phyloP scores from a whole-genome alignment of 2,113 vertebrate species.

The Onychorhynchus coronatus region DNA sequence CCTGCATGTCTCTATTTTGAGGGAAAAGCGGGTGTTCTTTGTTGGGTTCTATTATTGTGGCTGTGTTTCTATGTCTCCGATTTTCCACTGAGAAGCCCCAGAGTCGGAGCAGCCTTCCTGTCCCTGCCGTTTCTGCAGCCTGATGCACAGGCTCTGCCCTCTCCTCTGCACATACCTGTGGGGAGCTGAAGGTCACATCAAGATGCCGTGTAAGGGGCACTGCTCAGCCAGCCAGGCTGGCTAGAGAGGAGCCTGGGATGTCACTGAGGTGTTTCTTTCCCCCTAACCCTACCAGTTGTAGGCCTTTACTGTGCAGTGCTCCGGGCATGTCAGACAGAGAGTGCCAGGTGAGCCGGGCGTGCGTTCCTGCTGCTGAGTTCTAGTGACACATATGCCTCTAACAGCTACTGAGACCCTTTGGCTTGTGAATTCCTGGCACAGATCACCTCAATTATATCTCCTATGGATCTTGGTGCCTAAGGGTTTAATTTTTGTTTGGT shows the following conservation, averaged over 20 bases:
- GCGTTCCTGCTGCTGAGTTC: background rate
- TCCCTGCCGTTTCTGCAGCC: background rate
- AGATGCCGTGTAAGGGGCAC: rapidly evolving
- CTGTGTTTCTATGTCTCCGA: background rate
- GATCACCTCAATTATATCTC: background rate
- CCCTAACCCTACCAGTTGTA: too few relatives aligned
- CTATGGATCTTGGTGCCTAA: background rate
- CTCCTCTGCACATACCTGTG: background rate
- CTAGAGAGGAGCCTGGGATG: background rate
- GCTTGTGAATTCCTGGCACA: background rate
- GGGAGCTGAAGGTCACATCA: background rate
- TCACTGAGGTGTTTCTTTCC: background rate
- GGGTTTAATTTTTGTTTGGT: background rate
- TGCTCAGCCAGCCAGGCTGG: background rate
- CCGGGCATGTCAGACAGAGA: background rate
- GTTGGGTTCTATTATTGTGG: background rate
- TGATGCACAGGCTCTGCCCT: rapidly evolving
- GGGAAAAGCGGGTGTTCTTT: background rate
- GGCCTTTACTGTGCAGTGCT: background rate
- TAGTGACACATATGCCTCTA: background rate
- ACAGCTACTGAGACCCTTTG: background rate
- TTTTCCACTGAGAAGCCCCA: background rate
- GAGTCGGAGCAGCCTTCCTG: background rate
- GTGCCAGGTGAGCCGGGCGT: background rate
- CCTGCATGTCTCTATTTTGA: background rate